These are phyloP conservation scores for Rhinophrynus dorsalis DNA, from an alignment of 2,797 vertebrate genomes.

Conservation along the genomic window DNA sequence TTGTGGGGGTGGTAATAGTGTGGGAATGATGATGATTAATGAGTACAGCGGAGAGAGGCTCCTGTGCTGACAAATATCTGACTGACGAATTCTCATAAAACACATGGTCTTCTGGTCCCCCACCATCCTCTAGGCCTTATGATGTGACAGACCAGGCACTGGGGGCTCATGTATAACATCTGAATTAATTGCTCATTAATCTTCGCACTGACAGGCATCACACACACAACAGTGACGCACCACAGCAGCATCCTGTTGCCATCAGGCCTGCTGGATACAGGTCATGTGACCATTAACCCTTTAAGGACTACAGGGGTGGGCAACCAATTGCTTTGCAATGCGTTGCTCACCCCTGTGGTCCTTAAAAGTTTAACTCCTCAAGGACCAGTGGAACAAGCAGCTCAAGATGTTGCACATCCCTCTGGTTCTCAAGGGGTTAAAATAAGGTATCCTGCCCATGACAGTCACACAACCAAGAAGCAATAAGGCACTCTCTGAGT, in stretches of 20 bases:
- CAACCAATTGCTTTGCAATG: too few species aligned
- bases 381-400: too few species aligned
- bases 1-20: neutral
- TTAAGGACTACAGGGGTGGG: too few species aligned
- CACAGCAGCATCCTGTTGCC: neutral
- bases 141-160: neutral
- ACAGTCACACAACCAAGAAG: neutral
- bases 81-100: slow-evolving; percentile 18
- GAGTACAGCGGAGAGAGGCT: neutral
- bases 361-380: too few species aligned
- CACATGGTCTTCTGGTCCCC: neutral
- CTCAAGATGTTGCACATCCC: too few species aligned
- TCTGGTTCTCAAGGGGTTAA: too few species aligned
- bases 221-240: neutral
- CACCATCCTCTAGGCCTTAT: neutral
- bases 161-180: neutral
- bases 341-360: too few species aligned
- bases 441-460: neutral
- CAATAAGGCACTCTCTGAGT: neutral
- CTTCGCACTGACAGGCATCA: neutral
- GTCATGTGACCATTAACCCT: neutral
- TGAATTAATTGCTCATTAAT: slow-evolving; percentile 11
- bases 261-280: neutral
- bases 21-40: slow-evolving; percentile 1
- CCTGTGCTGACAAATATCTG: neutral